Evolutionary conservation across 2,888 invertebrate genomes (phyloP), one percentile per base, ranked within the genome.

Genomic region (Andricus quercusramuli): DNA sequence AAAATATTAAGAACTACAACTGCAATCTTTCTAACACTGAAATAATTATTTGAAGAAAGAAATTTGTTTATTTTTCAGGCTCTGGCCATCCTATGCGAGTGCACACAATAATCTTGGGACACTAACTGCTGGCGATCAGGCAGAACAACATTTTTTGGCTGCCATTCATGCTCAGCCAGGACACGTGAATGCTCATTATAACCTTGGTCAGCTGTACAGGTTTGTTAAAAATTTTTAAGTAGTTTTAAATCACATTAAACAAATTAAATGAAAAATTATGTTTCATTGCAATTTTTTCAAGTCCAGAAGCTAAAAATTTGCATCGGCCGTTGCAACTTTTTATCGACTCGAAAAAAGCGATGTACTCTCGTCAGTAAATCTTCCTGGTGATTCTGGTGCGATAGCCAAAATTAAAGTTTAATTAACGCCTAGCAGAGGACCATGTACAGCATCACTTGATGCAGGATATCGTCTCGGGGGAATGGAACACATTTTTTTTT

Each of bases 101-200:
- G 97, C 97, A 0, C 97, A 97, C 93, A 97, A 97, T 92, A 98
- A 98, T 93, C 94, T 98, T 76, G 98, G 97, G 32, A 97, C 97
- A 2, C 92, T 97, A 84, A 94, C 97, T 86, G 93, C 94, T 81
- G 95, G 96, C 77, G 94, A 94, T 2, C 94, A 95, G 85, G 97
- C 97, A 0, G 97, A 97, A 90, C 93, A 94, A 83, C 97, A 97
- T 91, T 97, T 97, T 93, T 93, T 96, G 83, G 94, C 95, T 70
- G 96, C 97, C 11, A 95, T 96, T 85, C 94, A 94, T 83, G 95
- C 96, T 90, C 96, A 96, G 86, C 94, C 96, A 4, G 95, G 95
- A 83, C 97, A 97, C 90, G 96, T 96, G 79, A 96, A 97, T 89
- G 97, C 97, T 47, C 96, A 97, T 91, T 97, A 96, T 92, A 97